Percentiles rank a stretch among this genome's conserved stretches.
phyloP scores from a whole-genome alignment of 2,113 vertebrate species.

The Apteryx owenii region DNA sequence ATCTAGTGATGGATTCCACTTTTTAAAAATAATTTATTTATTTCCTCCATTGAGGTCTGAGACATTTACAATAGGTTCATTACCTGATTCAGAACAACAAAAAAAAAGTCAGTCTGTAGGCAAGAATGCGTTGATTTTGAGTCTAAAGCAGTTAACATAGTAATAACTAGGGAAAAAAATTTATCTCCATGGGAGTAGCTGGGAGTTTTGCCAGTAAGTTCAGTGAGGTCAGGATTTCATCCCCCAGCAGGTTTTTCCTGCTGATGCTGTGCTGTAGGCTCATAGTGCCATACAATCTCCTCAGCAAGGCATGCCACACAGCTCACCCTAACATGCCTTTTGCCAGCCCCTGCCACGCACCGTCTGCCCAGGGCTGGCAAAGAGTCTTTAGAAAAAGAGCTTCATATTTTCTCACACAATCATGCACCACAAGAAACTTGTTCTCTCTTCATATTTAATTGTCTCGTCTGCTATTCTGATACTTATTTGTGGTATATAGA shows the following conservation, averaged over 20 bases:
- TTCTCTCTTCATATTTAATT: neutral
- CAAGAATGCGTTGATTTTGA: neutral
- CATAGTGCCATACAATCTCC: neutral
- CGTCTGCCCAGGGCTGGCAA: slow-evolving; percentile 8
- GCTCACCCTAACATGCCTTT: neutral
- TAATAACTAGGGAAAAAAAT: neutral
- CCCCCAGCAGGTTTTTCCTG: neutral
- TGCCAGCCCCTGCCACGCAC: neutral
- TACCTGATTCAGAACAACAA: neutral
- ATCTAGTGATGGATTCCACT: neutral
- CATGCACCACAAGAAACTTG: neutral
- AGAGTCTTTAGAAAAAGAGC: neutral
- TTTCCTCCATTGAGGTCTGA: neutral
- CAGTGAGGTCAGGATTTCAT: neutral
- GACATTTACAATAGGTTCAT: neutral
- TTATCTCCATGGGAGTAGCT: neutral
- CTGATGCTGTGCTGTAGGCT: neutral
- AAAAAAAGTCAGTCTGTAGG: neutral
- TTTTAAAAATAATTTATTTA: neutral
- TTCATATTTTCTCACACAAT: neutral
- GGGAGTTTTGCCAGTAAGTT: neutral
- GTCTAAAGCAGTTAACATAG: neutral
- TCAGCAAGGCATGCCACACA: neutral
- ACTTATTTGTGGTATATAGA: neutral
- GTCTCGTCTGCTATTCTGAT: neutral